These are phyloP conservation scores for Eunapius fragilis DNA, from an alignment of 37 sponge, comb jelly and placozoan species.

Conservation along the genomic window DNA sequence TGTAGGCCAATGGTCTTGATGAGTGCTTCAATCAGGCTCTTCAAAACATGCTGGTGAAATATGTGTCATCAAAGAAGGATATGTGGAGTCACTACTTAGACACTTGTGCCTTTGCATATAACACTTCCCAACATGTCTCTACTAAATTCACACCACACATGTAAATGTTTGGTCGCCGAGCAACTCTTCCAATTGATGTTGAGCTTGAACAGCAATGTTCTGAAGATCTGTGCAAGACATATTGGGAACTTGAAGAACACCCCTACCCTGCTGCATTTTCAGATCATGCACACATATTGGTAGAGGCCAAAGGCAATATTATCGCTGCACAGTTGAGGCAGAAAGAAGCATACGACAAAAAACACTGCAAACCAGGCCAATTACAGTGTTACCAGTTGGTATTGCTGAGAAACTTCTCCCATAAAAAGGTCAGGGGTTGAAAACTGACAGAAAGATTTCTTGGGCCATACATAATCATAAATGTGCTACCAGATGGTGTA, in stretches of 20 bases:
- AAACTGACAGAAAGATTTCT: conserved; percentile 46
- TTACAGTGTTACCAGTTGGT: conserved; percentile 42
- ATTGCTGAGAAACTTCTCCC: conserved; percentile 61
- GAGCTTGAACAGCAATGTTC: conserved; percentile 13
- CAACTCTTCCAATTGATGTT: conserved; percentile 66
- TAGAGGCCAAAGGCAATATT: conserved; percentile 69
- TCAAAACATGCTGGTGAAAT: conserved; percentile 72
- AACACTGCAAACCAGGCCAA: conserved; percentile 44
- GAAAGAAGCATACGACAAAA: conserved; percentile 64
- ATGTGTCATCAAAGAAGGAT: conserved; percentile 41
- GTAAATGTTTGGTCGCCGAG: conserved; percentile 63
- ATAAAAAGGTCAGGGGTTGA: conserved; percentile 67
- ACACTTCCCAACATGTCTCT: conserved; percentile 72
- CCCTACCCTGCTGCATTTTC: not conserved
- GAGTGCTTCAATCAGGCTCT: conserved; percentile 69
- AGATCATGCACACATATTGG: conserved; percentile 5
- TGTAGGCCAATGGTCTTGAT: conserved; percentile 70
- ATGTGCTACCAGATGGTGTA: too few species aligned
- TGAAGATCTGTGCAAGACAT: conserved; percentile 8
- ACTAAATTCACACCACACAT: conserved; percentile 65
- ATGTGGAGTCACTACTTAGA: conserved; percentile 52
- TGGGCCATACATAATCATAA: conserved; percentile 4
- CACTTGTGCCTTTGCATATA: conserved; percentile 75
- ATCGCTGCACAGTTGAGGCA: conserved; percentile 68
- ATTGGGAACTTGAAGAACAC: not conserved